Base-by-base conservation (phyloP, 2,888 invertebrate genomes). In the Rapana venosa region DNA sequence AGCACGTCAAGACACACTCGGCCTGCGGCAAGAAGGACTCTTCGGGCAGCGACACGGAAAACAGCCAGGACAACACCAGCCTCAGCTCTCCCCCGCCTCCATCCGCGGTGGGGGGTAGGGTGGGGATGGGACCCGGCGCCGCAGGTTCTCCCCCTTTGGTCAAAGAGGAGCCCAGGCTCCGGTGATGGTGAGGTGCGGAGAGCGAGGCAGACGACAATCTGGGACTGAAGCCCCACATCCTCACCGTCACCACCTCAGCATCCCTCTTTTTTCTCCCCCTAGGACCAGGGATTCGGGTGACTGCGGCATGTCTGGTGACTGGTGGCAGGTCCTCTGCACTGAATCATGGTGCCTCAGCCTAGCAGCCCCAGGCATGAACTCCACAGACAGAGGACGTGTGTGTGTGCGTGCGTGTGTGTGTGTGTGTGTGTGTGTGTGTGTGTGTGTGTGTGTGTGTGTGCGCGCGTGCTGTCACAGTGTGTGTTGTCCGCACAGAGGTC, bases 1-100 rank as follows among this genome's bases (percentile, higher is more conserved):
- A 99, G 94, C 99, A 99, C 95, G 97, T 98, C 90, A 97, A 98
- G 94, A 99, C 98, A 0, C 99, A 99, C 94, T 96, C 94, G 88
- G 93, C 92, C 56, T 88, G 85, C 77, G 93, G 91, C 20, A 94
- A 94, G 87, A 91, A 92, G 56, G 93, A 94, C 88, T 93, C 93
- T 87, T 92, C 93, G 56, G 94, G 93, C 88, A 94, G 93, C 77
- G 94, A 94, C 90, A 93, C 93, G 74, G 94, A 94, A 35, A 92
- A 93, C 84, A 93, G 93, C 58, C 92, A 92, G 85, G 92, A 92
- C 88, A 89, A 89, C 89, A 85, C 74, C 89, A 70, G 70, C 89
- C 84, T 85, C 89, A 85, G 74, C 85, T 85, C 89, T 11, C 89
- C 89, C 13, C 89, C 85, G 2, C 79, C 81, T 11, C 35, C n/a